These are phyloP conservation scores for Clinocottus analis DNA, from an alignment of 2,113 vertebrate species.

Conservation along the genomic window DNA sequence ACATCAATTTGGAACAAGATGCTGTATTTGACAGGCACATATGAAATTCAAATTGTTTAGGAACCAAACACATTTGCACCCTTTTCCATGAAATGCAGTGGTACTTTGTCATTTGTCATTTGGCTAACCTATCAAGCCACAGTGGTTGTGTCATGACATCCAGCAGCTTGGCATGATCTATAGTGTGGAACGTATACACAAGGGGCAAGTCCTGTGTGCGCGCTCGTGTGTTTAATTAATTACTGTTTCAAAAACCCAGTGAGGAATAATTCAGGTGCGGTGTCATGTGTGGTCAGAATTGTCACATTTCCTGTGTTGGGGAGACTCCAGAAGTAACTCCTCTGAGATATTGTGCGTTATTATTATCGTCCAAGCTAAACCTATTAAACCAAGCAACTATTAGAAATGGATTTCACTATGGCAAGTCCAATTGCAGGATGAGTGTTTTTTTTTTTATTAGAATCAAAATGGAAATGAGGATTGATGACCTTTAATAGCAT, in stretches of 20 bases:
- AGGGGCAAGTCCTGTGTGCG: not conserved
- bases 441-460: slow-evolving; percentile 55
- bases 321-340: slow-evolving; percentile 1
- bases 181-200: slow-evolving; percentile 32
- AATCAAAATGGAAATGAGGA: slow-evolving; percentile 78
- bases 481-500: slow-evolving; percentile 63
- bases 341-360: slow-evolving; percentile 38
- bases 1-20: slow-evolving; percentile 37
- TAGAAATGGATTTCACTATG: slow-evolving; percentile 60
- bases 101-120: slow-evolving; percentile 47
- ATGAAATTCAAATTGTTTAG: slow-evolving; percentile 31
- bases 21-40: slow-evolving; percentile 39
- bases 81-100: slow-evolving; percentile 30
- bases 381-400: slow-evolving; percentile 51
- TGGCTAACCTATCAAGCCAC: slow-evolving; percentile 42
- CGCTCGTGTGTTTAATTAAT: not conserved
- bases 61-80: slow-evolving; percentile 48
- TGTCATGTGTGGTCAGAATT: slow-evolving; percentile 7
- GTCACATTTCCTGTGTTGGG: not conserved
- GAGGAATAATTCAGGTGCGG: slow-evolving; percentile 15
- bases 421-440: slow-evolving; percentile 45
- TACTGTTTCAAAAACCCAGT: not conserved
- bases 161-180: slow-evolving; percentile 28
- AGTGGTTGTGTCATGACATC: slow-evolving; percentile 22
- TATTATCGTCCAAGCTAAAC: slow-evolving; percentile 42